A percentile compares a stretch with the other conserved stretches of the same genome.
These are phyloP conservation scores for Sclerurus mexicanus DNA, from an alignment of 2,113 vertebrate species.

Conservation along the genomic window DNA sequence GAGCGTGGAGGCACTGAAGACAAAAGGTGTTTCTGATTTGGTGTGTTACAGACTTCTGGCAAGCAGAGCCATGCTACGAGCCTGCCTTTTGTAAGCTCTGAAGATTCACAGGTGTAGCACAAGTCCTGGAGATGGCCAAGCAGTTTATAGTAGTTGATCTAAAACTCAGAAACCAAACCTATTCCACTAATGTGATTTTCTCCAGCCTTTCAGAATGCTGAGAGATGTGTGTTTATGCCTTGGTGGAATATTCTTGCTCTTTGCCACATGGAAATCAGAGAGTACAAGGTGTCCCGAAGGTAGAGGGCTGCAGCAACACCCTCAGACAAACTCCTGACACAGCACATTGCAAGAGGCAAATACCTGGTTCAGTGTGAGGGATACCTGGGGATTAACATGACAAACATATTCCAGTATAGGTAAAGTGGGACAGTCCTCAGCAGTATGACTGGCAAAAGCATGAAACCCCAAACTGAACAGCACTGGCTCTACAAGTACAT, in stretches of 20 bases:
- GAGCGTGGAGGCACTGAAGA: neutral
- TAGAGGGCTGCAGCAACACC: neutral
- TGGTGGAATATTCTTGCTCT: neutral
- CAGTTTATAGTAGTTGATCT: neutral
- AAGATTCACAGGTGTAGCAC: neutral
- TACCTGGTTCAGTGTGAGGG: neutral
- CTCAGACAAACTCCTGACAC: neutral
- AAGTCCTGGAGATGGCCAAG: neutral
- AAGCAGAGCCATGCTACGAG: neutral
- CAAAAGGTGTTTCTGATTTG: constrained; percentile 18
- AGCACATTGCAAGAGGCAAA: neutral
- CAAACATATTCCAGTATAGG: neutral
- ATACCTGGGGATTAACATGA: neutral
- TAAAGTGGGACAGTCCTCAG: neutral
- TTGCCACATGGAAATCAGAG: neutral
- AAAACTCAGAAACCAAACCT: neutral
- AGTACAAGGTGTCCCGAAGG: neutral
- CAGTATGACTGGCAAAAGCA: neutral
- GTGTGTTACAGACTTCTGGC: neutral
- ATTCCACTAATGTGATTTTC: neutral
- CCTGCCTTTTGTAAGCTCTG: neutral
- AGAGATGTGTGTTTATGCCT: neutral
- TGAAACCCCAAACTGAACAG: neutral
- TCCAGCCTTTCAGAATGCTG: neutral
- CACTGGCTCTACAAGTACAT: neutral